Conservation (phyloP, 64 coral and sea anemone species). For the Dendrophyllia cribrosa region DNA sequence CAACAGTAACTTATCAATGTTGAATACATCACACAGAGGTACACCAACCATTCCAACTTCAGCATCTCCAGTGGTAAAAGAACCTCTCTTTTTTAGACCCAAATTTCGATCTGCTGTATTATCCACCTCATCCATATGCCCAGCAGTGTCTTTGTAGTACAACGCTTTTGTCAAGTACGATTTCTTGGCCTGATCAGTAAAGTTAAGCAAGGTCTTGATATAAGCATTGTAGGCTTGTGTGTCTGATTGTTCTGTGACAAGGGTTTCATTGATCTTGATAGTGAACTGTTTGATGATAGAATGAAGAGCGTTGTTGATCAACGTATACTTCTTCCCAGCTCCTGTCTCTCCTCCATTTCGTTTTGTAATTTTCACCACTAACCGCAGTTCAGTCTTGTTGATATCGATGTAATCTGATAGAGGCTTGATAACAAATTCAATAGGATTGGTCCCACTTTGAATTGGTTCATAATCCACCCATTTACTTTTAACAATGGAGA, state of each 20-base stretch:
- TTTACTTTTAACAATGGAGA: no score
- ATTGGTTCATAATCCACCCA: no score
- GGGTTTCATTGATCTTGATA: conserved; percentile 59
- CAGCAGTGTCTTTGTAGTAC: conserved; percentile 48
- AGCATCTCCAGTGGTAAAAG: no score
- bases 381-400: no score
- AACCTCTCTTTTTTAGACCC: neutral
- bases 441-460: no score
- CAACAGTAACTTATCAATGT: conserved; percentile 18
- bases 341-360: neutral
- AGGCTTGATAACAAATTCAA: no score
- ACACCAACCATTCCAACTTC: conserved; percentile 14
- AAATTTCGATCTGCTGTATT: neutral
- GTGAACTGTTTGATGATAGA: conserved; percentile 67
- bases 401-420: no score
- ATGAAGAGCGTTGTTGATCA: conserved; percentile 53
- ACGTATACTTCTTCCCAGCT: neutral
- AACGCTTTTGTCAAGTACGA: conserved; percentile 25
- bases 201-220: conserved; percentile 52
- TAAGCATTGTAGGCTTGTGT: conserved; percentile 15
- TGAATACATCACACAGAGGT: conserved; percentile 60
- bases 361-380: no score
- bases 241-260: conserved; percentile 36
- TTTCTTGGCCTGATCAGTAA: conserved; percentile 34
- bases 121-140: conserved; percentile 19